Percentiles rank a stretch among this genome's conserved stretches.
Conservation (phyloP, 1,140 invertebrate species). For the Halyomorpha halys region DNA sequence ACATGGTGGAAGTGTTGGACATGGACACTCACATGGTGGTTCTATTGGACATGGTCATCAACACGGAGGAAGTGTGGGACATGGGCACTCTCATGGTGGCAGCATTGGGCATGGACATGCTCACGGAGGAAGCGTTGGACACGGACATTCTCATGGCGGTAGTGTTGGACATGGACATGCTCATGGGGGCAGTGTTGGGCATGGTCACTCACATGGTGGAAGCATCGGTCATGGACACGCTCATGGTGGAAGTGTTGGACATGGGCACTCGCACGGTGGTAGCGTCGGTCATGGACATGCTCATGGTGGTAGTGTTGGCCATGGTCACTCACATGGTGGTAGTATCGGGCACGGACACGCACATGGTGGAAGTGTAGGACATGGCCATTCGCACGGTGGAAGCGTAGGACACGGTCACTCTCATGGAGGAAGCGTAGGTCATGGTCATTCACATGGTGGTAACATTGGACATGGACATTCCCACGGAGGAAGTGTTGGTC, state of each 20-base stretch:
- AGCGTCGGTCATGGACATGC: slow-evolving; percentile 24
- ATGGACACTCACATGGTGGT: slow-evolving; percentile 11
- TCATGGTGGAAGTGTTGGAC: slow-evolving; percentile 22
- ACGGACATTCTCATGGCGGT: slow-evolving; percentile 2
- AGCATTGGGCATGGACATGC: neutral
- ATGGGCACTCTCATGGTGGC: slow-evolving; percentile 14
- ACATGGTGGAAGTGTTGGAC: neutral
- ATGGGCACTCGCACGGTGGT: slow-evolving; percentile 25
- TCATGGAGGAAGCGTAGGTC: slow-evolving; percentile 5
- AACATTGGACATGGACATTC: slow-evolving; percentile 2
- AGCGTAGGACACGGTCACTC: slow-evolving; percentile 24
- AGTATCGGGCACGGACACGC: slow-evolving; percentile 23
- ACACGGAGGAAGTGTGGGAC: slow-evolving; percentile 10
- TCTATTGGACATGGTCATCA: slow-evolving; percentile 14
- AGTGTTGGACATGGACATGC: slow-evolving; percentile 8
- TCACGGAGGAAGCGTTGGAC: slow-evolving; percentile 10
- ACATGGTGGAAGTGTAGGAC: slow-evolving; percentile 24
- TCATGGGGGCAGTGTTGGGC: slow-evolving; percentile 23
- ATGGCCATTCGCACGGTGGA: slow-evolving; percentile 23
- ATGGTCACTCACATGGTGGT: slow-evolving; percentile 20
- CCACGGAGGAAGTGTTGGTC: neutral
- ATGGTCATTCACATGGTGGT: slow-evolving; percentile 5
- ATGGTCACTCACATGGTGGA: slow-evolving; percentile 19
- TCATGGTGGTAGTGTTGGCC: slow-evolving; percentile 23
- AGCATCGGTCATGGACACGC: slow-evolving; percentile 3